Evolutionary conservation across 1,140 invertebrate genomes (phyloP), one percentile per base, ranked within the genome.

Genomic region (Zaprionus vittiger): DNA sequence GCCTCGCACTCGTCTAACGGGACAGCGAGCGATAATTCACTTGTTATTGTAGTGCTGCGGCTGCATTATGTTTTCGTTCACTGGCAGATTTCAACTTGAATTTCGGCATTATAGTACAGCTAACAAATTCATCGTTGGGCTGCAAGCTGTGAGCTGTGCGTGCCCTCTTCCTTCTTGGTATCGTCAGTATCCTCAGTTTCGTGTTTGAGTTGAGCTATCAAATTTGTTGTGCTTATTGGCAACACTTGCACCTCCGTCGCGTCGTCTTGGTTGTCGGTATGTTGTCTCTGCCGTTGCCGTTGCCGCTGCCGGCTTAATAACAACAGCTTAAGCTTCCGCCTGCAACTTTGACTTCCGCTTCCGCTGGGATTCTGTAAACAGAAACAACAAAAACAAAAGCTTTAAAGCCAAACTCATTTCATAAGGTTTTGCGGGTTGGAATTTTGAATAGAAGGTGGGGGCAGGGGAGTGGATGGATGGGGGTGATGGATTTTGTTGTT

Each of bases 281-380:
- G 7, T 6, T 38, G 47, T 38, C 37, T 67, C 7, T 17, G 41
- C 7, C 7, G 0, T 1, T 17, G n/a, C 20, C 11, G 20, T 0
- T 52, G 20, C 47, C 11, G 47, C 47, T 52, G 41, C 52, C 57
- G 55, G 38, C 56, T 77, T 56, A 61, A 61, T 67, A 80, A 73
- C 59, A 75, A 70, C 63, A 72, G 71, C 34, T 62, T 72, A 60
- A 61, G 75, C 67, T 78, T 87, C 83, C 83, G 79, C 47, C 20
- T 59, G 57, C 61, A 73, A 66, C 63, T 55, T 67, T 67, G 54
- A 76, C 74, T 79, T 87, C 84, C 84, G 80, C 38, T 84, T 84
- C 77, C 83, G 77, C 54, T 47, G 66, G 37, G 38, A 26, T 12
- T 49, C 78, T 83, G 67, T 55, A 26, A n/a, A 64, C 59, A 59